phyloP scores from a whole-genome alignment of 2,888 invertebrate genomes.

The Morpho deidamia region DNA sequence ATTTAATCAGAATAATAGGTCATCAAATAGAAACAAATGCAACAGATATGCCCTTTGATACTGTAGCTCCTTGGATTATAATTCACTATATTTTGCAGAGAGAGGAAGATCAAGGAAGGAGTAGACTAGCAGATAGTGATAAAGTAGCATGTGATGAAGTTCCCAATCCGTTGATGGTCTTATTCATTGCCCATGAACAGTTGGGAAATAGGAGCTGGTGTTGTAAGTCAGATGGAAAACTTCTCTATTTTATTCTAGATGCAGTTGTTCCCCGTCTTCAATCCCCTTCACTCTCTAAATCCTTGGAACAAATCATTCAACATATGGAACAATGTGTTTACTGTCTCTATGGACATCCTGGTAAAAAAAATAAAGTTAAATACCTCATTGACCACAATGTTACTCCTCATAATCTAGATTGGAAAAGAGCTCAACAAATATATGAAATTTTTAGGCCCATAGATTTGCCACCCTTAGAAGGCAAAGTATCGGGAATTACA shows the following conservation, averaged over 20 bases:
- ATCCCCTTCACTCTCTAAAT: constrained; percentile 80
- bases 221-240: constrained; percentile 84
- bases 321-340: constrained; percentile 90
- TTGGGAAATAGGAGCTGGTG: constrained; percentile 89
- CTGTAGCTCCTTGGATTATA: constrained; percentile 89
- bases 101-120: constrained; percentile 83
- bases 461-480: constrained; percentile 89
- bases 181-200: constrained; percentile 91
- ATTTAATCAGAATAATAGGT: constrained; percentile 85
- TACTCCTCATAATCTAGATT: constrained; percentile 82
- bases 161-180: constrained; percentile 85
- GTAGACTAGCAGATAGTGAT: constrained; percentile 58
- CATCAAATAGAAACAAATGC: constrained; percentile 87
- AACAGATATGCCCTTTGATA: constrained; percentile 82
- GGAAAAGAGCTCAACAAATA: constrained; percentile 85
- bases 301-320: constrained; percentile 84
- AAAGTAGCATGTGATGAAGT: constrained; percentile 76
- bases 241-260: constrained; percentile 88
- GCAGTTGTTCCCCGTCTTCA: constrained; percentile 83
- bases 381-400: constrained; percentile 88
- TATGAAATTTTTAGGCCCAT: constrained; percentile 90
- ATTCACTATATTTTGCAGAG: constrained; percentile 87
- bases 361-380: constrained; percentile 73
- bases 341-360: constrained; percentile 91
- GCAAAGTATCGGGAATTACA: constrained; percentile 85